Evolutionary conservation across 2,888 invertebrate species (phyloP), one percentile per base, ranked within the genome.

Genomic region (Meliscaeva auricollis): DNA sequence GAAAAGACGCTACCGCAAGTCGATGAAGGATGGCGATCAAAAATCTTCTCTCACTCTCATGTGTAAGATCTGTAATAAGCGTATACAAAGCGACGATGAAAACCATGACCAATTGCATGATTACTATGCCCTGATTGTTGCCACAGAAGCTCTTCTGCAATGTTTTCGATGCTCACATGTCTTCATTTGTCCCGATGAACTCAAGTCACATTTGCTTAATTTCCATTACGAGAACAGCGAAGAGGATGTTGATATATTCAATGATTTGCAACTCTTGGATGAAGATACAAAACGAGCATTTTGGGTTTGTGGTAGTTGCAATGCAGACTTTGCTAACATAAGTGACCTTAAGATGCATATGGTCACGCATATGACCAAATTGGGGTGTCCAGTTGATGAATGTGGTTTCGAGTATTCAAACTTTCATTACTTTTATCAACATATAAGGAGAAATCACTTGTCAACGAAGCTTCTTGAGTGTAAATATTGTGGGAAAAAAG

Each of bases 11-110:
- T 77, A 62, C 54, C 69, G 75, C 1, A 79, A 80, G 3, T 22
- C 26, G 0, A 50, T 60, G n/a, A 84, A 84, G 8, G 75, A 80
- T 11, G 75, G 80, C 20, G 76, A 85, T 17, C 46, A 54, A 13
- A 85, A 77, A 26, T n/a, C 62, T 0, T 17, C 81, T 1, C 35
- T 64, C 0, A 85, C 85, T 1, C 20, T 85, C 6, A 81, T 85
- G 80, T 85, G 85, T 20, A 85, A 85, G 30, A 77, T 85, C 20
- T 85, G 85, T 48, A 85, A 85, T 11, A 85, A 85, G 11, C 85
- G 85, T 17, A 81, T 85, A 1, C 77, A 80, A 64, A 64, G 46
- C 62, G 69, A 81, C 0, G 85, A 85, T n/a, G 85, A 85, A 50
- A 77, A 73, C 13, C 85, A 85, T 41, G 76, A 80, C 15, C 72